A percentile compares a stretch with the other conserved stretches of the same genome.
Conservation (phyloP, 2,797 vertebrate genomes). For the Micropoecilia bifurca region DNA sequence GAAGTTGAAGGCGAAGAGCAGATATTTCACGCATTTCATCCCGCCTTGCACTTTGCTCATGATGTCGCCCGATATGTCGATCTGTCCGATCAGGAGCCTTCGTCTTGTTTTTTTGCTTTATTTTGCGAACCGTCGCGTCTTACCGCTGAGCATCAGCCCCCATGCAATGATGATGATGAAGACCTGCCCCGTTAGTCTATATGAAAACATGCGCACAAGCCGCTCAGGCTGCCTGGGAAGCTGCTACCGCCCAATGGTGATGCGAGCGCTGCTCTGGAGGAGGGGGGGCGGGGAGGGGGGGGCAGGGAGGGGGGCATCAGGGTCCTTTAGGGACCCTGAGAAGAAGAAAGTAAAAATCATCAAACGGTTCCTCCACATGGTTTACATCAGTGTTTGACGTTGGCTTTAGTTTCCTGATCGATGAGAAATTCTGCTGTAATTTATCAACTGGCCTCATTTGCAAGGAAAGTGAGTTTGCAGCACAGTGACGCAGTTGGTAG, state of each 20-base stretch:
- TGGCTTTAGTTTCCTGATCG: neutral
- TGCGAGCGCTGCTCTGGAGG: neutral
- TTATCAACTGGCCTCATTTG: neutral
- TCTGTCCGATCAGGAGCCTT: slow-evolving; percentile 17
- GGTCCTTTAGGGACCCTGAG: neutral
- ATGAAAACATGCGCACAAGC: slow-evolving; percentile 56
- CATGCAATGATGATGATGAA: slow-evolving; percentile 34
- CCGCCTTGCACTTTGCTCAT: slow-evolving; percentile 90
- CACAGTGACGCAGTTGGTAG: no score
- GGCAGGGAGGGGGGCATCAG: slow-evolving; percentile 18
- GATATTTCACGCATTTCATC: slow-evolving; percentile 94
- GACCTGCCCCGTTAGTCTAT: slow-evolving; percentile 54
- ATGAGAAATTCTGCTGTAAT: neutral
- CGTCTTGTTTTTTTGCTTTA: neutral
- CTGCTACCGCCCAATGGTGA: slow-evolving; percentile 61
- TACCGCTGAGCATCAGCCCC: slow-evolving; percentile 40
- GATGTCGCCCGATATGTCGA: slow-evolving; percentile 43
- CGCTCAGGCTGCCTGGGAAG: slow-evolving; percentile 8
- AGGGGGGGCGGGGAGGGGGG: neutral
- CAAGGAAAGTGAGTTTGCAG: neutral
- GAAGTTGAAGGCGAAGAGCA: slow-evolving; percentile 95
- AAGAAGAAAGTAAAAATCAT: slow-evolving; percentile 1
- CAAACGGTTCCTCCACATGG: neutral
- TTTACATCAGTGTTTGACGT: neutral
- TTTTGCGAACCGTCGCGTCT: slow-evolving; percentile 18